Base-by-base conservation (phyloP, 1,140 invertebrate species). In the Amyelois transitella region DNA sequence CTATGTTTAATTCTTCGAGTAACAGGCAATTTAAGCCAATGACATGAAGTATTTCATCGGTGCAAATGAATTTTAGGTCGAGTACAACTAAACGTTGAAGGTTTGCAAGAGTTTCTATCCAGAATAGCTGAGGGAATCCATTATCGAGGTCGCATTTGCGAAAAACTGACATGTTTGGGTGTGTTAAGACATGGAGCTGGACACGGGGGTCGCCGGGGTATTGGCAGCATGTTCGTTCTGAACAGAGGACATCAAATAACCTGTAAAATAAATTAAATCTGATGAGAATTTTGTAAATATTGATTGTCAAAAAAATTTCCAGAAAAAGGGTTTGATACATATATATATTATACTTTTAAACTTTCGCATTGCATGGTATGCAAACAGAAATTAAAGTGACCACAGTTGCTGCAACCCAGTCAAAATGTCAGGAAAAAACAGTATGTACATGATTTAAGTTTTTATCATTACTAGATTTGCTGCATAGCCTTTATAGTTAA, bases 1-100 rank as follows among this genome's bases (percentile, higher is more conserved):
- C 81, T 48, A 90, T 89, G 56, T 90, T 88, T 18, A 90, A 81
- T 59, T 89, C 81, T 69, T 90, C 86, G 8, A 90, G 73, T 45
- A 84, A 62, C 14, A 56, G 74, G 64, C 90, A 90, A 60, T 71
- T 79, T 12, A 71, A 63, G 18, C 87, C 83, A 19, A 90, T 73
- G n/a, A 89, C 75, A 71, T 88, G 65, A 4, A 90, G 81, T 19
- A 90, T 90, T 75, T 90, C 90, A 63, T 90, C 89, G 2, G 89
- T 90, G 56, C 89, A 90, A 58, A 90, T 83, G 49, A 89, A 88
- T 63, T 85, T 88, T 10, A 90, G 77, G 58, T 90, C 88, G 6
- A 90, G 77, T 25, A 86, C 73, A 6, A 88, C 68, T 58, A 90
- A 73, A 14, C 80, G 75, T 19, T 62, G 73, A 24, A 89, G 75